These are phyloP conservation scores for Lobophora halterata DNA, from an alignment of 2,888 invertebrate genomes.

Conservation along the genomic window DNA sequence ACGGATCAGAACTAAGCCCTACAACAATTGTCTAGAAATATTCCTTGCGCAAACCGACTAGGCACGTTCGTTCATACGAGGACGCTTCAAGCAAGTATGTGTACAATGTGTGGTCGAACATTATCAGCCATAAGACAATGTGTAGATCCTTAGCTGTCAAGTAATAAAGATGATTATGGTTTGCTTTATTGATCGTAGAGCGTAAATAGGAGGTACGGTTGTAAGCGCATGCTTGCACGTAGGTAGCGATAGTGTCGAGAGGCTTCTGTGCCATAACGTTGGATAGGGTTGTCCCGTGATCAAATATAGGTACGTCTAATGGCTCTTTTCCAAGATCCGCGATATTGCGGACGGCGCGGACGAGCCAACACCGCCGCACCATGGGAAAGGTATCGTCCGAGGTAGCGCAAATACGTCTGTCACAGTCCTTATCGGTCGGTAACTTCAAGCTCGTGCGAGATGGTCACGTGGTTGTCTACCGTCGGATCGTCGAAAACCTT, in stretches of 20 bases:
- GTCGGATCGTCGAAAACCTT: no score
- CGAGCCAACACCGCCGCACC: no score
- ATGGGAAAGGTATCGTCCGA: no score
- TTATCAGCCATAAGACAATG: conserved; percentile 13
- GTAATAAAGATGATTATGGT: conserved; percentile 23
- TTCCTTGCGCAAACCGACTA: conserved; percentile 24
- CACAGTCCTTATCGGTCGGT: no score
- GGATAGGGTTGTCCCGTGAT: conserved; percentile 19
- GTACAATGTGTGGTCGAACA: conserved; percentile 22
- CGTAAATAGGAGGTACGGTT: conserved; percentile 19
- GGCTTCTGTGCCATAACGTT: conserved; percentile 29
- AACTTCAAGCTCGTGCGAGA: no score
- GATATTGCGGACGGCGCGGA: no score
- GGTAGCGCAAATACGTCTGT: no score
- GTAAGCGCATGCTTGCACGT: conserved; percentile 34
- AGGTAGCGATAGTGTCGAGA: conserved; percentile 28
- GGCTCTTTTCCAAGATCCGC: background rate
- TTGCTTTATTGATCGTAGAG: conserved; percentile 15
- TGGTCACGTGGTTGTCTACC: no score
- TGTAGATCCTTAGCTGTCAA: conserved; percentile 15
- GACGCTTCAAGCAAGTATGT: conserved; percentile 28
- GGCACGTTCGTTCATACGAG: conserved; percentile 26
- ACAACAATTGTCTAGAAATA: conserved; percentile 15
- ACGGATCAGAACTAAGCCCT: conserved; percentile 2
- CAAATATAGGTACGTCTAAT: conserved; percentile 8